A percentile compares a stretch with the other conserved stretches of the same genome.
These are phyloP conservation scores for Osmerus eperlanus DNA, from an alignment of 2,113 vertebrate genomes.

Conservation along the genomic window DNA sequence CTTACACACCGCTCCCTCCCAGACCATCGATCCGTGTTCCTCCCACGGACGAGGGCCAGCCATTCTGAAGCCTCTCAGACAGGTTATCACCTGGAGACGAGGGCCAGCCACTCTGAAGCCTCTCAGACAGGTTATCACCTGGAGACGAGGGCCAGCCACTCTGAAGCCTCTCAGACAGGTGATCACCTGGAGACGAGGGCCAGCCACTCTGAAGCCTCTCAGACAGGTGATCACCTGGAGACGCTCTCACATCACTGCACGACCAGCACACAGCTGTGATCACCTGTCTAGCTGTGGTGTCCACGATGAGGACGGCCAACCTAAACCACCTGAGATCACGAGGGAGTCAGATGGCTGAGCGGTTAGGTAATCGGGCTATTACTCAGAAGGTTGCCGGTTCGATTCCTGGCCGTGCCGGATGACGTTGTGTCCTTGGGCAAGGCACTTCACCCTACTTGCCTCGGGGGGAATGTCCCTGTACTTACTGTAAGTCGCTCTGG, in stretches of 20 bases:
- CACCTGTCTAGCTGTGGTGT: not conserved
- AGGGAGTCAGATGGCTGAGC: too few relatives aligned
- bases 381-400: too few relatives aligned
- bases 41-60: slow-evolving; percentile 41
- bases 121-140: slow-evolving; percentile 48
- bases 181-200: slow-evolving; percentile 43
- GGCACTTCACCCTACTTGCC: too few relatives aligned
- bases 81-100: slow-evolving; percentile 40
- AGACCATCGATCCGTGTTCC: slow-evolving; percentile 43
- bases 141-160: too few relatives aligned
- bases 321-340: too few relatives aligned
- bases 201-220: slow-evolving; percentile 38
- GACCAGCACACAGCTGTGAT: slow-evolving; percentile 43
- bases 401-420: too few relatives aligned
- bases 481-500: too few relatives aligned
- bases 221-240: slow-evolving; percentile 47
- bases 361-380: too few relatives aligned
- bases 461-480: too few relatives aligned
- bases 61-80: slow-evolving; percentile 36
- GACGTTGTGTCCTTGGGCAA: too few relatives aligned
- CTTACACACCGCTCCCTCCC: slow-evolving; percentile 46
- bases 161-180: slow-evolving; percentile 43
- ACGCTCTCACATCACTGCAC: not conserved
- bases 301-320: too few relatives aligned
- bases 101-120: slow-evolving; percentile 43